phyloP scores from a whole-genome alignment of 92 coral and sea anemone genomes.

The Epizoanthus ramosus region DNA sequence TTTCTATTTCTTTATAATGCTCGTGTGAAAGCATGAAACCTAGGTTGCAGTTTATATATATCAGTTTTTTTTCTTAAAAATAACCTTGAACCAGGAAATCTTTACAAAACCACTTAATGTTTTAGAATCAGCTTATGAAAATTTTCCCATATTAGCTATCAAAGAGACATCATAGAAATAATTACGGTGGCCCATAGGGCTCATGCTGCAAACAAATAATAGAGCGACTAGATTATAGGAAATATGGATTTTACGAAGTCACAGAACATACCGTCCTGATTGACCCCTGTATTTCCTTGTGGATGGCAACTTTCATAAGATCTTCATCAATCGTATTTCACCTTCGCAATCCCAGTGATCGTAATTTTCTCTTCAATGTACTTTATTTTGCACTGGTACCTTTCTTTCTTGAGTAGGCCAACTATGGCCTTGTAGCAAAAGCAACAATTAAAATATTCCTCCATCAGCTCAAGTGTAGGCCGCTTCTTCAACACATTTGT shows the following conservation, averaged over 20 bases:
- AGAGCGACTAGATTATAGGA: too few species aligned
- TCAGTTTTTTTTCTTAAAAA: not conserved
- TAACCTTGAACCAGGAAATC: too few species aligned
- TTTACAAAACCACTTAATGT: too few species aligned
- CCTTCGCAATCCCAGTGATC: conserved; percentile 48
- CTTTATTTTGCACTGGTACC: conserved; percentile 52
- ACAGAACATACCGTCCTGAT: not conserved
- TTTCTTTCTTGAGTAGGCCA: conserved; percentile 52
- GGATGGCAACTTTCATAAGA: conserved; percentile 36
- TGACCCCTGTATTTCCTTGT: conserved; percentile 35
- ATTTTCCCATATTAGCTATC: too few species aligned
- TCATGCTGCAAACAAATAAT: too few species aligned
- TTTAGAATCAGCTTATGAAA: too few species aligned
- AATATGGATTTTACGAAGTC: not conserved
- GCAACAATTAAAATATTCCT: conserved; percentile 60
- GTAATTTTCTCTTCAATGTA: conserved; percentile 53
- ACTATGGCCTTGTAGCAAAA: conserved; percentile 57
- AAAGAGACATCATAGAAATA: too few species aligned
- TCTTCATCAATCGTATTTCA: conserved; percentile 49
- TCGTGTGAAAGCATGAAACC: too few species aligned
- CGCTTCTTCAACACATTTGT: conserved; percentile 41
- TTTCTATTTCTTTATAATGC: too few species aligned
- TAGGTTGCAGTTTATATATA: too few species aligned
- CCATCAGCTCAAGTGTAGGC: conserved; percentile 35
- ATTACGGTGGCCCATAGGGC: too few species aligned